phyloP scores from a whole-genome alignment of 1,140 invertebrate genomes.

The Drosophila sp. region DNA sequence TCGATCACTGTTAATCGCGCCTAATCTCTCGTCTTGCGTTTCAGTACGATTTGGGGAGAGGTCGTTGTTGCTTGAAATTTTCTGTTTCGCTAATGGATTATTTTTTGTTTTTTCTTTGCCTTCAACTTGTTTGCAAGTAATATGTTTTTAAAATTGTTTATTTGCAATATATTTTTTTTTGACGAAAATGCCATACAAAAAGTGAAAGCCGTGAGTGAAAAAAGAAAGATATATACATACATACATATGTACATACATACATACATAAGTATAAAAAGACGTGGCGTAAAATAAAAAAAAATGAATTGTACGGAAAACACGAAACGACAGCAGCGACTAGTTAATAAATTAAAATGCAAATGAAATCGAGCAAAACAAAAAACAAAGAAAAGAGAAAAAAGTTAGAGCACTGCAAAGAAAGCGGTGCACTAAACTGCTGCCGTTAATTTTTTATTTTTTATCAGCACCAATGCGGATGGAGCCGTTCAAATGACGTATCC shows the following conservation, averaged over 20 bases:
- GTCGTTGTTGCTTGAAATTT: constrained; percentile 32
- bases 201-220: constrained; percentile 77
- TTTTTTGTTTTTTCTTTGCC: background rate
- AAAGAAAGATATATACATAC: constrained; percentile 55
- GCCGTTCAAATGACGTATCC: background rate
- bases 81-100: constrained; percentile 39
- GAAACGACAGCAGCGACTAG: constrained; percentile 55
- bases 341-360: constrained; percentile 67
- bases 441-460: constrained; percentile 26
- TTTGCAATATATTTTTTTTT: constrained; percentile 27
- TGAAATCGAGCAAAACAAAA: constrained; percentile 34
- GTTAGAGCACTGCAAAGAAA: constrained; percentile 61
- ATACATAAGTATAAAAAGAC: constrained; percentile 27
- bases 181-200: constrained; percentile 62
- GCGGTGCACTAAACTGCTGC: constrained; percentile 40
- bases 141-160: constrained; percentile 2
- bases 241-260: no score
- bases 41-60: constrained; percentile 39
- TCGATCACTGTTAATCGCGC: constrained; percentile 10
- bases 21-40: constrained; percentile 28
- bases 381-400: constrained; percentile 32
- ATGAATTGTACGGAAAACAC: constrained; percentile 74
- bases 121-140: constrained; percentile 65
- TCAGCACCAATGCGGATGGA: background rate
- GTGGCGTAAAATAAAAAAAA: constrained; percentile 37